Base-by-base conservation (phyloP, 2,797 vertebrate species). In the Eidolon dupreanum region DNA sequence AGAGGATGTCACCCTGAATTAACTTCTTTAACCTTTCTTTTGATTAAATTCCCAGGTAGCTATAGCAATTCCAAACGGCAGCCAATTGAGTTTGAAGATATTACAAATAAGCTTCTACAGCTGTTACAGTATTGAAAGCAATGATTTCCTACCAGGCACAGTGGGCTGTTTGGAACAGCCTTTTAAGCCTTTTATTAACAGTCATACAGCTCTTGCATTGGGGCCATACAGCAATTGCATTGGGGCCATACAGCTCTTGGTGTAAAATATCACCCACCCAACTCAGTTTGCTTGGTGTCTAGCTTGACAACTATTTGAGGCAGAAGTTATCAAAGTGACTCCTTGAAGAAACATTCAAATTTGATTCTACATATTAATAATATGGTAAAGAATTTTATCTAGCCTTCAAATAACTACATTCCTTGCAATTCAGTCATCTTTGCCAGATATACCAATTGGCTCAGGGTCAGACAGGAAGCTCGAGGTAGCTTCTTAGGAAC, bases 231-330 rank as follows among this genome's bases (percentile, higher is more conserved):
- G 46, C 46, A 33, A 33, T 46, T 26, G 16, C 81, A 15, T 61
- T 66, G 24, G 68, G 13, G 73, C 65, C 66, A 3, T 49, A 49
- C 7, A 49, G 49, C 49, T 97, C 51, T 73, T 41, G 28, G 8
- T 28, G 3, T 65, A 57, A 82, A 89, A 55, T 41, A 53, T 24
- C 22, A 84, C 55, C 20, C 73, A 77, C 22, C 8, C 70, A 61
- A 65, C 8, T 28, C 59, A 53, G 61, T 88, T 49, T 82, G 49
- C 93, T 97, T 87, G 59, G n/a, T 70, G 53, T 95, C 90, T 93
- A 59, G 55, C 11, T 75, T 8, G 59, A 61, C 8, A 10, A 17
- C 31, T 63, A 73, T 38, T 88, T 93, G 38, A 77, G 49, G 36
- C 22, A 63, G 55, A 38, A 75, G 61, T 61, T 87, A 51, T 83